Percentiles rank a stretch among this genome's conserved stretches.
Conservation (phyloP, 2,888 invertebrate species). For the Amblyjoppa proteus region DNA sequence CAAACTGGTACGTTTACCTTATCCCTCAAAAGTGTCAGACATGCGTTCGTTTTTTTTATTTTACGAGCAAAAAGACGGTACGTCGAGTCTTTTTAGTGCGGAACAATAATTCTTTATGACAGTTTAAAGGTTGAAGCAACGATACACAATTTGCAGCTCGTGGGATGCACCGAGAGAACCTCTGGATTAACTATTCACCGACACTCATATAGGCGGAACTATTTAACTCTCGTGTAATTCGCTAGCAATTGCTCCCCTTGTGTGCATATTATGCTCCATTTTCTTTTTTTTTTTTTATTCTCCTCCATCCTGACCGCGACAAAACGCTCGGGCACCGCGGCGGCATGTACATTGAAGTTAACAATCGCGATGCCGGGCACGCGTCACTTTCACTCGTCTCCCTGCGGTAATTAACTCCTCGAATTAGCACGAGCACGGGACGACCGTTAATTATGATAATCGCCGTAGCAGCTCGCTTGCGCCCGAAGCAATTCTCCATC, state of each 20-base stretch:
- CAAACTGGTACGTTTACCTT: too few species aligned
- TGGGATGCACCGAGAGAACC: constrained; percentile 14
- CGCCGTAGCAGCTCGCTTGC: constrained; percentile 57
- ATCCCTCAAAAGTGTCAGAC: too few species aligned
- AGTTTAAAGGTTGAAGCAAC: not conserved
- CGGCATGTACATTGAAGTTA: constrained; percentile 49
- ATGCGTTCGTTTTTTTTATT: too few species aligned
- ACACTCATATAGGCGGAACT: constrained; percentile 52
- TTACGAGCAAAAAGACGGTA: too few species aligned
- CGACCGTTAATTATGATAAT: constrained; percentile 78
- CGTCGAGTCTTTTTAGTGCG: not conserved
- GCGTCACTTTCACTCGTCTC: constrained; percentile 72
- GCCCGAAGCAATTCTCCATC: constrained; percentile 52
- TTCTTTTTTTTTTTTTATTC: constrained; percentile 50
- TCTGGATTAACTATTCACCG: constrained; percentile 32
- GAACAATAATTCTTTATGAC: not conserved
- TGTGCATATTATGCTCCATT: constrained; percentile 57
- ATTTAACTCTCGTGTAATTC: constrained; percentile 55
- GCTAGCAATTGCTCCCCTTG: constrained; percentile 44
- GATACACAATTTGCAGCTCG: not conserved
- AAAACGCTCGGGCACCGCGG: constrained; percentile 37
- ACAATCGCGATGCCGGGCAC: constrained; percentile 70
- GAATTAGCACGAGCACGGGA: constrained; percentile 72
- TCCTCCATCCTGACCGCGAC: constrained; percentile 23
- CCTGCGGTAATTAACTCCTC: constrained; percentile 70